These are phyloP conservation scores for Cyclopterus lumpus DNA, from an alignment of 2,797 vertebrate species.

Conservation along the genomic window DNA sequence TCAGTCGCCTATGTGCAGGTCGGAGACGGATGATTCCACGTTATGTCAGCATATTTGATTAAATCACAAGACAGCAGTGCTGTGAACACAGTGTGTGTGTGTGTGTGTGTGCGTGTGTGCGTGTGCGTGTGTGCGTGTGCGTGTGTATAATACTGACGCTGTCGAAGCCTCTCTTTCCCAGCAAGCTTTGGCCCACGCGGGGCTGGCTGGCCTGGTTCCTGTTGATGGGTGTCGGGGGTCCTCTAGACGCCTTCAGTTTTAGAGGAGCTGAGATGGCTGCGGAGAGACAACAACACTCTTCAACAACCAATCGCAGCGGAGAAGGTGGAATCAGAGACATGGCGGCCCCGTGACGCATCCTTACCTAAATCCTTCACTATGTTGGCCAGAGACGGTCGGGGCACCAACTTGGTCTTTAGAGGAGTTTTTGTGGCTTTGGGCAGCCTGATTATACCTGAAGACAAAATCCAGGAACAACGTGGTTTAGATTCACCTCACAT, in stretches of 20 bases:
- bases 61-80: neutral
- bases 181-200: constrained; percentile 85
- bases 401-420: constrained; percentile 86
- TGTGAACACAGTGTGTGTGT: neutral
- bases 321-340: neutral
- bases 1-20: no score
- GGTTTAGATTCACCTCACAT: neutral
- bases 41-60: neutral
- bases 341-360: constrained; percentile 12
- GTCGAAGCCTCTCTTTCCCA: constrained; percentile 91
- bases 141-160: constrained; percentile 78
- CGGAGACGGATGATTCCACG: neutral
- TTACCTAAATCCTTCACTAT: constrained; percentile 95
- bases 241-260: constrained; percentile 92
- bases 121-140: neutral
- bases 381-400: constrained; percentile 87
- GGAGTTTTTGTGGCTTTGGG: constrained; percentile 93
- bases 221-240: constrained; percentile 94
- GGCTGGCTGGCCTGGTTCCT: constrained; percentile 93
- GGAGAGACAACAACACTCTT: constrained; percentile 13
- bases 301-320: neutral
- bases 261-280: constrained; percentile 91
- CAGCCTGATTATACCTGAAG: constrained; percentile 91
- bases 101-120: neutral
- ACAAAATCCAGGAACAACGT: neutral